Evolutionary conservation across 2,888 invertebrate species (phyloP).

Genomic region (Lasioglossum lativentre): DNA sequence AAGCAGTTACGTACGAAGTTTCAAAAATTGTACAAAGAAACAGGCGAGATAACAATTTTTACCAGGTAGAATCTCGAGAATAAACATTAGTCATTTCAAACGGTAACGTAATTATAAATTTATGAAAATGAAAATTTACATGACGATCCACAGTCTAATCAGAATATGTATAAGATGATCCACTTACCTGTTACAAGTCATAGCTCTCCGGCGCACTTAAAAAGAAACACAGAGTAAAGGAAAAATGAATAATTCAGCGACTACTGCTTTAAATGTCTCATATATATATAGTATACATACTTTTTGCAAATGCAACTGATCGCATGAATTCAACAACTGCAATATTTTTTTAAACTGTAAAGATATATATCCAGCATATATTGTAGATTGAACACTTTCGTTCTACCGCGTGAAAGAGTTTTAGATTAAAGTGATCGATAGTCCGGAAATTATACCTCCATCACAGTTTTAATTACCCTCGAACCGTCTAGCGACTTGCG

Average conservation of each 20-base stretch:
- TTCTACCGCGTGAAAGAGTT: neutral
- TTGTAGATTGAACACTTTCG: neutral
- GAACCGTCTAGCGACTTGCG: neutral
- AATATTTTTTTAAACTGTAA: neutral
- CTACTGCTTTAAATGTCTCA: neutral
- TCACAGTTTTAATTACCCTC: neutral
- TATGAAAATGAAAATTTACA: slow-evolving; percentile 1
- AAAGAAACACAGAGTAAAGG: neutral
- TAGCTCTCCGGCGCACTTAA: neutral
- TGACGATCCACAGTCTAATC: neutral
- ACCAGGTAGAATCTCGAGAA: neutral
- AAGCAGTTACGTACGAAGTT: neutral
- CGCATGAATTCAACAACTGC: neutral
- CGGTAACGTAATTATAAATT: neutral
- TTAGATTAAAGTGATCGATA: neutral
- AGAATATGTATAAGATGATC: neutral
- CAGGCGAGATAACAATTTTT: neutral
- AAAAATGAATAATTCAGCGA: neutral
- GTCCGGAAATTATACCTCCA: neutral
- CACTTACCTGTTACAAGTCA: neutral
- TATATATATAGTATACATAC: too few relatives aligned
- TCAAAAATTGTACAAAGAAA: neutral
- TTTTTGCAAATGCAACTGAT: neutral
- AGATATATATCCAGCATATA: neutral
- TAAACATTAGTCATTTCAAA: neutral